Conservation (phyloP, 1,140 invertebrate species). For the Dolichoris vasculosae region DNA sequence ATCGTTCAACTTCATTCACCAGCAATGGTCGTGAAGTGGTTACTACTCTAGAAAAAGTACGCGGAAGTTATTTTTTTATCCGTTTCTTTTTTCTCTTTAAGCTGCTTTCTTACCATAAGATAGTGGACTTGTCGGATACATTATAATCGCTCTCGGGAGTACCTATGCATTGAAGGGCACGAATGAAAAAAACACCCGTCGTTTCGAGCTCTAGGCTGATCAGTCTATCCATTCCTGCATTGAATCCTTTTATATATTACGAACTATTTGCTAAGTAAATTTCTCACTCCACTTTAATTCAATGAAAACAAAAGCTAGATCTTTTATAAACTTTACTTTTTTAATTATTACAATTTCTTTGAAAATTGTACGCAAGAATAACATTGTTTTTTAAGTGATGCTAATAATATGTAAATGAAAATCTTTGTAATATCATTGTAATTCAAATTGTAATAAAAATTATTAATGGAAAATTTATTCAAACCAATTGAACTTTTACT, state of each 20-base stretch:
- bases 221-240: background rate
- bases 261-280: background rate
- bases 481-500: background rate
- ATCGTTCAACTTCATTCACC: constrained; percentile 26
- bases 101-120: background rate
- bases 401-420: background rate
- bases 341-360: background rate
- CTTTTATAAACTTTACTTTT: background rate
- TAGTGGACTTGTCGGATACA: background rate
- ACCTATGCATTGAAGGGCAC: background rate
- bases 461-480: background rate
- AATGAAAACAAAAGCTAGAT: background rate
- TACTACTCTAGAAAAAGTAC: background rate
- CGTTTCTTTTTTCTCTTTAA: background rate
- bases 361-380: background rate
- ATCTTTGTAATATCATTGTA: background rate
- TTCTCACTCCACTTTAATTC: background rate
- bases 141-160: background rate
- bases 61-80: background rate
- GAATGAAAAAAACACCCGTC: background rate
- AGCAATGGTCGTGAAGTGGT: background rate
- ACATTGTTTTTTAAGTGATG: background rate
- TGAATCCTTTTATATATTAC: background rate
- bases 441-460: background rate
- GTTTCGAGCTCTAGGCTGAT: background rate